A percentile compares a stretch with the other conserved stretches of the same genome.
Conservation (phyloP, 2,113 vertebrate species). For the Hippocampus abdominalis region DNA sequence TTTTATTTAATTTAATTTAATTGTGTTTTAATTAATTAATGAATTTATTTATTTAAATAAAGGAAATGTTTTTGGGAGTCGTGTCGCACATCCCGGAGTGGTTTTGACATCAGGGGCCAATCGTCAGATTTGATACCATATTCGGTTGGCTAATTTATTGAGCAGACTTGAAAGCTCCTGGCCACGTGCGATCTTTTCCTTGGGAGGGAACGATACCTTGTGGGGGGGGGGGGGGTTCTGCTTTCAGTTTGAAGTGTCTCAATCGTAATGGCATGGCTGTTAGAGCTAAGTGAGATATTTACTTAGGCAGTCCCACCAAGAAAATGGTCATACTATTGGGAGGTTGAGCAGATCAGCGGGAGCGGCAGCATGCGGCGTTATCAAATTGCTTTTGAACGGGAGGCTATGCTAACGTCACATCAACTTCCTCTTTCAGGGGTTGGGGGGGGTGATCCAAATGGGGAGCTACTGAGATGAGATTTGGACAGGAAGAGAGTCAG, state of each 20-base stretch:
- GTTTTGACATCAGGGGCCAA: no score
- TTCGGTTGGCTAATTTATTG: no score
- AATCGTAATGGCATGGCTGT: neutral
- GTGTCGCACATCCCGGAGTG: constrained; percentile 2
- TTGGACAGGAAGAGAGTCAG: neutral
- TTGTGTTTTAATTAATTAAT: no score
- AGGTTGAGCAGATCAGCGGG: constrained; percentile 43
- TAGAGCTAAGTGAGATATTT: constrained; percentile 28
- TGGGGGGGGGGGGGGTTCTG: neutral
- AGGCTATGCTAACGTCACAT: constrained; percentile 29
- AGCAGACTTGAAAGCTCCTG: no score
- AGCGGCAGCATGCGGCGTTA: constrained; percentile 50
- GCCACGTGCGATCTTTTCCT: neutral
- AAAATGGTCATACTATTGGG: constrained; percentile 32
- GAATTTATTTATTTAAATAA: no score
- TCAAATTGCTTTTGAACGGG: constrained; percentile 56
- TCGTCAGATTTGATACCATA: no score
- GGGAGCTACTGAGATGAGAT: constrained; percentile 1
- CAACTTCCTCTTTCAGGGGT: constrained; percentile 30
- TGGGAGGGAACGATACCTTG: no score
- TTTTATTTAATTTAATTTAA: no score
- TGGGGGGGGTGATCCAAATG: neutral
- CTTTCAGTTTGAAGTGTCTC: neutral
- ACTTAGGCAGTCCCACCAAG: neutral
- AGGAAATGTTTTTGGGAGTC: neutral